Percentiles rank a stretch among this genome's conserved stretches.
phyloP scores from a whole-genome alignment of 2,113 vertebrate species.

The Ceratotherium simum region DNA sequence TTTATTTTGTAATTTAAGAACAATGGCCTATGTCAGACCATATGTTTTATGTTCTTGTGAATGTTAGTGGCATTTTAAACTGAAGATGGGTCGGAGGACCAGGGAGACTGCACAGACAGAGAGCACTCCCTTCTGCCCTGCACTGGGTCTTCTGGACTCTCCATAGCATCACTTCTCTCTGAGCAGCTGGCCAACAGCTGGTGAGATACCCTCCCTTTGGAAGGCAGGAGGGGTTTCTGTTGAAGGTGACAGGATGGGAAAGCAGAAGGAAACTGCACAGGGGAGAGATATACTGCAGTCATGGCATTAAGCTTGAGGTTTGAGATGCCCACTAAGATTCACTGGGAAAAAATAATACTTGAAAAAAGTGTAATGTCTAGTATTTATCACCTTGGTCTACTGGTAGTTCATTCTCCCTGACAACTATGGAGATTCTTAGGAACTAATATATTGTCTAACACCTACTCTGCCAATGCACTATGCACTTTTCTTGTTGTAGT shows the following conservation, averaged over 20 bases:
- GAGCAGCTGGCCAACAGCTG: background rate
- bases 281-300: slow-evolving; percentile 58
- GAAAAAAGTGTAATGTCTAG: slow-evolving; percentile 77
- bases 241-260: slow-evolving; percentile 31
- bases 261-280: background rate
- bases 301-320: slow-evolving; percentile 27
- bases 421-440: slow-evolving; percentile 76
- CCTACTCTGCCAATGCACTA: slow-evolving; percentile 28
- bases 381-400: slow-evolving; percentile 73
- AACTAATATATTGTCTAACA: slow-evolving; percentile 65
- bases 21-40: background rate
- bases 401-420: slow-evolving; percentile 73
- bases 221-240: background rate
- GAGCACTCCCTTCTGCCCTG: background rate
- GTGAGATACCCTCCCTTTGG: background rate
- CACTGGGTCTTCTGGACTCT: background rate
- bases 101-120: background rate
- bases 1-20: background rate
- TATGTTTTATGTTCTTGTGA: background rate
- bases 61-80: background rate
- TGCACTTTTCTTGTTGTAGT: background rate
- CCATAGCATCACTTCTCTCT: background rate
- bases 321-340: slow-evolving; percentile 77
- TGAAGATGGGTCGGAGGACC: background rate
- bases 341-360: slow-evolving; percentile 81